Percentiles rank a stretch among this genome's conserved stretches.
Evolutionary conservation across 2,797 vertebrate genomes (phyloP).

Genomic region (Chelmon rostratus): DNA sequence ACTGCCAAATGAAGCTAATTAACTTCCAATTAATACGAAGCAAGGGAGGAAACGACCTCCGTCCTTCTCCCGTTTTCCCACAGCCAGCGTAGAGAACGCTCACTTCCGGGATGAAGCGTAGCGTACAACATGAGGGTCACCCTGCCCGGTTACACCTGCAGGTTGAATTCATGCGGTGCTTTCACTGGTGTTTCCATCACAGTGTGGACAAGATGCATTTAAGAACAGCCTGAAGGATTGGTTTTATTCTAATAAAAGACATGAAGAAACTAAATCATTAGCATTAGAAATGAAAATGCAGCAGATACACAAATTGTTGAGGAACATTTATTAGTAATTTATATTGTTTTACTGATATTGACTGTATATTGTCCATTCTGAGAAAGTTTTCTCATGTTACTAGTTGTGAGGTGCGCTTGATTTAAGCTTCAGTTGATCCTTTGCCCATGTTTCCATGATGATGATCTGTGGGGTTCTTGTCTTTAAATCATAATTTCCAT

Average conservation of each 20-base stretch:
- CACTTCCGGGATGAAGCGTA: not conserved
- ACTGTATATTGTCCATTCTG: not conserved
- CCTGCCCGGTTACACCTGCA: not conserved
- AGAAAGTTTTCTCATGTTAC: not conserved
- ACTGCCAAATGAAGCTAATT: not conserved
- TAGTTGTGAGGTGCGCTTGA: not conserved
- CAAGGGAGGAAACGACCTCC: not conserved
- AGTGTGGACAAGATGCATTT: not conserved
- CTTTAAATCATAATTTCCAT: not conserved
- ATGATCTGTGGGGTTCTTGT: slow-evolving; percentile 1
- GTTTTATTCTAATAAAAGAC: not conserved
- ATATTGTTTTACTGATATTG: no score
- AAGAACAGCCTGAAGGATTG: not conserved
- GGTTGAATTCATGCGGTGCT: not conserved
- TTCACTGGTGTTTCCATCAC: not conserved
- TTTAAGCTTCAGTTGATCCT: not conserved
- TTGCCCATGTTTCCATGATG: not conserved
- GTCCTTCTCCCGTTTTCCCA: not conserved
- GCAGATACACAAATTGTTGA: not conserved
- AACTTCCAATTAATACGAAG: slow-evolving; percentile 3
- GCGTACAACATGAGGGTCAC: not conserved
- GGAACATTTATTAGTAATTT: not conserved
- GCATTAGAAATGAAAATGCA: not conserved
- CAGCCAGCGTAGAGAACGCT: not conserved
- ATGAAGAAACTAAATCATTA: not conserved